Conservation (phyloP, 2,888 invertebrate genomes). For the Idaea dimidiata region DNA sequence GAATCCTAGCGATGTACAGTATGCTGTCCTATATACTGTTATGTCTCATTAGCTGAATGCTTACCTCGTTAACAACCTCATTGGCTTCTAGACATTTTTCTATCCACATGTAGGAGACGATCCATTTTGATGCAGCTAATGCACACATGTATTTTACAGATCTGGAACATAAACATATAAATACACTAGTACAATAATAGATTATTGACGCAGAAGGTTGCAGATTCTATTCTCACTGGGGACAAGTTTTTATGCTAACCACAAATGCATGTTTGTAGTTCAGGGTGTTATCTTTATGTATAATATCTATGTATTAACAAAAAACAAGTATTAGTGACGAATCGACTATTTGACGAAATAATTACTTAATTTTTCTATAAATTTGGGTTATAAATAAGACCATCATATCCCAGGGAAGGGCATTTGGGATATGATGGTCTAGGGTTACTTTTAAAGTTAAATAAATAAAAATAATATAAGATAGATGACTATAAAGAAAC, state of each 20-base stretch:
- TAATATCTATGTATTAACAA: no score
- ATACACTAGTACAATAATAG: background rate
- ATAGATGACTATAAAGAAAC: background rate
- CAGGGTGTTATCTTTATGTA: no score
- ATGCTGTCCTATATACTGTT: no score
- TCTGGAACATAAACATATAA: constrained; percentile 38
- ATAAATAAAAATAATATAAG: background rate
- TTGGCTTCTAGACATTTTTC: constrained; percentile 65
- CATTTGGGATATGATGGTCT: no score
- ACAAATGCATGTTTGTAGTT: no score
- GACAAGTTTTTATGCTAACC: background rate
- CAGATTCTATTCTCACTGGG: background rate
- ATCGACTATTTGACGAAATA: no score
- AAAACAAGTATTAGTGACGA: no score
- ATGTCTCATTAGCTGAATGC: constrained; percentile 5
- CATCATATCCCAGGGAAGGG: no score
- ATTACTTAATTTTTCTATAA: no score
- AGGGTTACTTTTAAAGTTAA: no score
- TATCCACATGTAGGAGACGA: constrained; percentile 79
- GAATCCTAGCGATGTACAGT: no score
- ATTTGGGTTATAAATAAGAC: no score
- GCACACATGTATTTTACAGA: constrained; percentile 81
- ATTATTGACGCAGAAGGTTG: background rate
- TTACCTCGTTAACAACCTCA: constrained; percentile 68
- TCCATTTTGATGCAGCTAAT: constrained; percentile 81